Conservation (phyloP, 2,888 invertebrate species). For the Epinotia nisella region DNA sequence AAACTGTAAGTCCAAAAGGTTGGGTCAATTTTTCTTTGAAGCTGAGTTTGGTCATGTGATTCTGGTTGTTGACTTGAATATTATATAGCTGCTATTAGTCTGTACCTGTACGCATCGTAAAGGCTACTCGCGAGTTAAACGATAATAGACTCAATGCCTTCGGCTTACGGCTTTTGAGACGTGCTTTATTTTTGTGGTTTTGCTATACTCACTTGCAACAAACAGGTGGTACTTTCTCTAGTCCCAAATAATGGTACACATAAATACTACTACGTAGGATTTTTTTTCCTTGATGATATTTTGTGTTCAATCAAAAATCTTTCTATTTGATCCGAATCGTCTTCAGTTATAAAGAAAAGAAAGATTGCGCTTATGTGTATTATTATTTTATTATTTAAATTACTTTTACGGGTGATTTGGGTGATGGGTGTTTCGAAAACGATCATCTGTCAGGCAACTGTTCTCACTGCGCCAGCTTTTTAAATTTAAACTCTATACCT, state of each 20-base stretch:
- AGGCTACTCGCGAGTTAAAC: not conserved
- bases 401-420: too few species aligned
- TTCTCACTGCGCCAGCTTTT: too few species aligned
- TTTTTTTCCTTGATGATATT: too few species aligned
- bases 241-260: not conserved
- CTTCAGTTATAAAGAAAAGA: too few species aligned
- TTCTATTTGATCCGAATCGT: too few species aligned
- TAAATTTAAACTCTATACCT: too few species aligned
- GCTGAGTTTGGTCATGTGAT: not conserved
- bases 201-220: not conserved
- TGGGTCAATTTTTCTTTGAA: not conserved
- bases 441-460: too few species aligned
- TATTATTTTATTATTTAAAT: too few species aligned
- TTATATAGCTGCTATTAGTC: not conserved
- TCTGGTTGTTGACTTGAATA: constrained; percentile 10
- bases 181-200: not conserved
- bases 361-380: too few species aligned
- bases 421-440: too few species aligned
- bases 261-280: too few species aligned
- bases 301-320: too few species aligned
- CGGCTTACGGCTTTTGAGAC: not conserved
- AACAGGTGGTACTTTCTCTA: not conserved
- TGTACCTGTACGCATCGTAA: not conserved
- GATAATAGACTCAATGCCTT: not conserved
- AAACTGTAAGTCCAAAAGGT: not conserved